These are phyloP conservation scores for Paraescarpia echinospica DNA, from an alignment of 1,140 invertebrate species.

Conservation along the genomic window DNA sequence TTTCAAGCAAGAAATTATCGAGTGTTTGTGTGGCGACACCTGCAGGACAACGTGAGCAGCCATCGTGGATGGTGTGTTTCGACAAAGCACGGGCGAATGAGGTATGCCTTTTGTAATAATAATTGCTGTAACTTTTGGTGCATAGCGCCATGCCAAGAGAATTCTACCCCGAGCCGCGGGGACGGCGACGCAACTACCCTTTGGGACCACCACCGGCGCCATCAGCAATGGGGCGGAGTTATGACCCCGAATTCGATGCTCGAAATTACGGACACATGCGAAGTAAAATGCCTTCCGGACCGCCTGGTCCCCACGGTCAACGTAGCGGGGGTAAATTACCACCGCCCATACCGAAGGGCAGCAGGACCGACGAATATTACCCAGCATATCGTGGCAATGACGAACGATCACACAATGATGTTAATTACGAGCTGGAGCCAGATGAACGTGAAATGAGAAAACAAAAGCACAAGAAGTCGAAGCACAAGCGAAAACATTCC, in stretches of 20 bases:
- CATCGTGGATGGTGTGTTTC: neutral
- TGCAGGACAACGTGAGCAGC: neutral
- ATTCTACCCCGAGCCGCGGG: neutral
- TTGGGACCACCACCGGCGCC: neutral
- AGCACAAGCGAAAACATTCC: slow-evolving; percentile 20
- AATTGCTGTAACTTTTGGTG: neutral
- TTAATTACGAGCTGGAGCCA: neutral
- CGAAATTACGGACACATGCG: slow-evolving; percentile 6
- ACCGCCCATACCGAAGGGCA: neutral
- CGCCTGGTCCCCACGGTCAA: neutral
- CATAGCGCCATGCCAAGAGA: slow-evolving; percentile 12
- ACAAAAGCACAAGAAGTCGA: slow-evolving; percentile 15
- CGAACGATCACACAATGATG: neutral
- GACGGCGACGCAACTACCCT: neutral
- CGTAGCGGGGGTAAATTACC: neutral
- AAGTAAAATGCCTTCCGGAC: neutral
- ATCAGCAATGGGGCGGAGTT: neutral
- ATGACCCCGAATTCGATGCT: slow-evolving; percentile 15
- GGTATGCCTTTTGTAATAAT: neutral
- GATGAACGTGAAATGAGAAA: slow-evolving; percentile 6
- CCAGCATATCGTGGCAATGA: slow-evolving; percentile 2
- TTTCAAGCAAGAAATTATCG: slow-evolving; percentile 1
- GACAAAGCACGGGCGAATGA: neutral
- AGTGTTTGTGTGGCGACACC: neutral
- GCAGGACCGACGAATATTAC: neutral